Evolutionary conservation across 2,888 invertebrate genomes (phyloP).

Genomic region (Sminthurinus aureus): DNA sequence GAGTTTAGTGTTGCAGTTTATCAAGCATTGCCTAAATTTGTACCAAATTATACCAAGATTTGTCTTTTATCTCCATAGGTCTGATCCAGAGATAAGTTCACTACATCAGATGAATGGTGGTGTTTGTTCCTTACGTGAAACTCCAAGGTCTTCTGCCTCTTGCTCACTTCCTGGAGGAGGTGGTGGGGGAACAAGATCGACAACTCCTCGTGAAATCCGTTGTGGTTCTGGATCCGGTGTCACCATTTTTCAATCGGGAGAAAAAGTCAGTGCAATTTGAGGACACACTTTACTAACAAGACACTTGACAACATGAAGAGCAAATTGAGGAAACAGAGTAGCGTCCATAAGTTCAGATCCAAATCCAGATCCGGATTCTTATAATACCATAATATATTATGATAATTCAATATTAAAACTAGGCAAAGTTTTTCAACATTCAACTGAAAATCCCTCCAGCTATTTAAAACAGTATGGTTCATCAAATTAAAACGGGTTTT

Average conservation of each 20-base stretch:
- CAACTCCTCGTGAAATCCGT: conserved; percentile 59
- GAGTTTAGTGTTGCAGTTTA: neutral
- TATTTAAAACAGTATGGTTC: too few relatives aligned
- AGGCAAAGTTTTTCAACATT: too few relatives aligned
- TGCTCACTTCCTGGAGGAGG: conserved; percentile 62
- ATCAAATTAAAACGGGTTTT: too few relatives aligned
- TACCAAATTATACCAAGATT: neutral
- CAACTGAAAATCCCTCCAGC: too few relatives aligned
- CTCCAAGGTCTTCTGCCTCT: conserved; percentile 61
- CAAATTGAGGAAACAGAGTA: too few relatives aligned
- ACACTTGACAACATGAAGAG: too few relatives aligned
- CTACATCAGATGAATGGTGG: conserved; percentile 60
- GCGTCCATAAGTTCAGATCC: too few relatives aligned
- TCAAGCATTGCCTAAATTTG: neutral
- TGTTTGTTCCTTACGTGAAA: conserved; percentile 57
- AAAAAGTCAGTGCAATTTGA: conserved; percentile 60
- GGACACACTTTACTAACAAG: too few relatives aligned
- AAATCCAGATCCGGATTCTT: too few relatives aligned
- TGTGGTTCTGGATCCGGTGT: conserved; percentile 59
- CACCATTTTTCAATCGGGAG: conserved; percentile 49
- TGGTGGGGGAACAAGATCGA: conserved; percentile 54
- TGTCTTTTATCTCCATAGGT: conserved; percentile 35
- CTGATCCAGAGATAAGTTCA: conserved; percentile 60
- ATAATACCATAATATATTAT: too few relatives aligned
- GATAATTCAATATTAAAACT: too few relatives aligned